Evolutionary conservation across 2,113 vertebrate species (phyloP), one percentile per base, ranked within the genome.

Genomic region (Hydrochoerus hydrochaeris): DNA sequence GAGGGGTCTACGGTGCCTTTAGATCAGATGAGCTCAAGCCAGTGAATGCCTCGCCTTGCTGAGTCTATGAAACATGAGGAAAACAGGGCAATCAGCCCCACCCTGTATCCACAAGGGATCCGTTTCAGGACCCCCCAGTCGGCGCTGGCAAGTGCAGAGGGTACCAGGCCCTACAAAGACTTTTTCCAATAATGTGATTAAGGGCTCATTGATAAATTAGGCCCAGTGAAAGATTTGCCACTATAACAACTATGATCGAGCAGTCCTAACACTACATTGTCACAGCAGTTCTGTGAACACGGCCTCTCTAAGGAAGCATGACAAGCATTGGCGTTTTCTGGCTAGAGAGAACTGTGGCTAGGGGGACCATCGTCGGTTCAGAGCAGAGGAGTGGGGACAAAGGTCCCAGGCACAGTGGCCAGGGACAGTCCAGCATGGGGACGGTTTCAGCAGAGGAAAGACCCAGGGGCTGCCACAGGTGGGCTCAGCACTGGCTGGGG

Each of bases 381-480:
- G 0, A 46, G 17, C 14, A 3, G 71, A 63, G 32, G 19, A 73
- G 13, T 11, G n/a, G n/a, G 77, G 26, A 62, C 24, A 35, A 75
- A 49, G 35, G 24, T 35, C 57, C 32, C 22, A 49, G 58, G 7
- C n/a, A 22, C 0, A 0, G 13, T 24, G 35, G 85, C 1, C 46
- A 54, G 85, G 32, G 13, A 49, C 5, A 77, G 41, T 75, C 12
- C 14, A 0, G 2, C 14, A 58, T 46, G 2, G 6, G 1, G 60
- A 46, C 5, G 13, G 52, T 13, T 54, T 22, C 71, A 38, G 41
- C 32, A n/a, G n/a, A 58, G 49, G 57, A 30, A 38, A 78, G 52
- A 22, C 26, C 22, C 0, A 10, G 30, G 17, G 11, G 9, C 17
- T 12, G 13, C 0, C 11, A 17, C 38, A 3, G 0, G 65, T 1